Evolutionary conservation across 1,140 invertebrate genomes (phyloP).

Genomic region (Euschistus heros): DNA sequence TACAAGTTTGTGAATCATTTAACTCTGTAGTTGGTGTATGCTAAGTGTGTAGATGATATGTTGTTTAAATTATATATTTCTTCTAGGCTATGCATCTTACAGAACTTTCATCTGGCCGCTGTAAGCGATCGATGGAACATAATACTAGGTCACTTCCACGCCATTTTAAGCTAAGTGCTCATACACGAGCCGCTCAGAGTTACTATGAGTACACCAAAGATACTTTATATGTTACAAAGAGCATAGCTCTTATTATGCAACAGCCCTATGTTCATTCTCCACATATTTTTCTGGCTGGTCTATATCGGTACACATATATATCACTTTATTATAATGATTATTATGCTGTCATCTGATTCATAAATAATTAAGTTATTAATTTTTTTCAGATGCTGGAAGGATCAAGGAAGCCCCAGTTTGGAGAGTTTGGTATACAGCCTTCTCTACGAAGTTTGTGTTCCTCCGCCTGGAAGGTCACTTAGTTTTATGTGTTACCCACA

Average conservation of each 20-base stretch:
- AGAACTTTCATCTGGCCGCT: conserved; percentile 64
- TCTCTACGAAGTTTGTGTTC: conserved; percentile 86
- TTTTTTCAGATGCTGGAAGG: conserved; percentile 29
- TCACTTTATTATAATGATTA: too few species aligned
- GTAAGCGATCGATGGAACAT: conserved; percentile 31
- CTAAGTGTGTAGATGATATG: background rate
- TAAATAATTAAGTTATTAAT: background rate
- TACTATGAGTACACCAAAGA: conserved; percentile 91
- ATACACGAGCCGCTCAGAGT: conserved; percentile 51
- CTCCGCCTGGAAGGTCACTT: conserved; percentile 73
- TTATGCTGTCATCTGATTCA: too few species aligned
- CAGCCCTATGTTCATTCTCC: conserved; percentile 79
- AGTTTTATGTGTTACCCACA: conserved; percentile 64
- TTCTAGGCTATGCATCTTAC: conserved; percentile 79
- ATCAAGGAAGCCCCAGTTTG: conserved; percentile 50
- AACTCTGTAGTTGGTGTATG: background rate
- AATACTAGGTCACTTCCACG: conserved; percentile 68
- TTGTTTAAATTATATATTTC: too few species aligned
- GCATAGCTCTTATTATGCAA: conserved; percentile 82
- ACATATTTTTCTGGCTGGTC: conserved; percentile 71
- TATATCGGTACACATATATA: conserved; percentile 58
- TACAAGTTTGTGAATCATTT: conserved; percentile 51
- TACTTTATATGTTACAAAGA: conserved; percentile 88
- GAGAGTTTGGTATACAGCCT: conserved; percentile 94
- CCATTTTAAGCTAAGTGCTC: conserved; percentile 75